Evolutionary conservation across 2,888 invertebrate species (phyloP).

Genomic region (Eupithecia subumbrata): DNA sequence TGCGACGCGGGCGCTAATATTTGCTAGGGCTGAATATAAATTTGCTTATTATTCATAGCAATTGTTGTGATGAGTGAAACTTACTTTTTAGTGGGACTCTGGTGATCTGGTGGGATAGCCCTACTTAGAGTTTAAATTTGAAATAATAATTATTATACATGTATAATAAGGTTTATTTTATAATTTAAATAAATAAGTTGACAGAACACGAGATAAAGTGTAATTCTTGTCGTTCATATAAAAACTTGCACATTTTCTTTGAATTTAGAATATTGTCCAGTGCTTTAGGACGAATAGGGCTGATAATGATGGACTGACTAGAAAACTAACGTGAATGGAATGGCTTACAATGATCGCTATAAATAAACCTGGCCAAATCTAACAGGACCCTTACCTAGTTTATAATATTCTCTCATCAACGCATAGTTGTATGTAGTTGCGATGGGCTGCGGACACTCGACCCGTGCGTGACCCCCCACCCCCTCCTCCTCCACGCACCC

Average conservation of each 20-base stretch:
- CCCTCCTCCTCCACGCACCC: too few species aligned
- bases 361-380: not conserved
- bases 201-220: not conserved
- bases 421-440: not conserved
- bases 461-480: not conserved
- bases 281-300: too few species aligned
- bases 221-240: not conserved
- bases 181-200: not conserved
- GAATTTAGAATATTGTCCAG: too few species aligned
- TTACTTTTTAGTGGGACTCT: constrained; percentile 16
- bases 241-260: not conserved
- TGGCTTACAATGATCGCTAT: not conserved
- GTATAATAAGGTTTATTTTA: too few species aligned
- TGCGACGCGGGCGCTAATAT: constrained; percentile 52
- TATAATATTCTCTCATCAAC: not conserved
- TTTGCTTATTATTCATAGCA: constrained; percentile 36
- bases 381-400: too few species aligned
- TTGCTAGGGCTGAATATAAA: constrained; percentile 43
- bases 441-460: not conserved
- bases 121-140: not conserved
- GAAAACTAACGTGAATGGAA: not conserved
- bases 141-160: too few species aligned
- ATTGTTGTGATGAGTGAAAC: constrained; percentile 23
- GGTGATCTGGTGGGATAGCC: not conserved
- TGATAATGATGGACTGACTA: not conserved